Percentiles rank a stretch among this genome's conserved stretches.
phyloP scores from a whole-genome alignment of 92 coral and sea anemone genomes.

The Porites cylindrica region DNA sequence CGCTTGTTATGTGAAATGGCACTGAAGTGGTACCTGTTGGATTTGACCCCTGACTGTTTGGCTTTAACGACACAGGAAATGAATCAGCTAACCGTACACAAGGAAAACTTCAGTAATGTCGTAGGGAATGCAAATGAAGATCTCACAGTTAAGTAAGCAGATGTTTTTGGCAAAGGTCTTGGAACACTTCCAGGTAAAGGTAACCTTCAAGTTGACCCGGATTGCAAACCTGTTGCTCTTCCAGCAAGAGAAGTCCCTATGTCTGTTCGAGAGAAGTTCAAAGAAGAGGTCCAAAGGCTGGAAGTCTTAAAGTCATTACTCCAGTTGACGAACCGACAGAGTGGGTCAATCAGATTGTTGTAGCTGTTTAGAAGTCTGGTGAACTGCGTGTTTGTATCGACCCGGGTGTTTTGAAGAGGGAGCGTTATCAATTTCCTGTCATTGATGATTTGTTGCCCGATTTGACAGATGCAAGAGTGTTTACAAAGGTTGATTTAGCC shows the following conservation, averaged over 20 bases:
- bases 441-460: slow-evolving; percentile 33
- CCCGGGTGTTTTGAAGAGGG: slow-evolving; percentile 20
- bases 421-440: slow-evolving; percentile 12
- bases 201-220: slow-evolving; percentile 46
- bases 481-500: slow-evolving; percentile 47
- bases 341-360: slow-evolving; percentile 42
- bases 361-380: slow-evolving; percentile 48
- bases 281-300: too few relatives aligned
- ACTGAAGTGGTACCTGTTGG: neutral
- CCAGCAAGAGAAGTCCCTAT: slow-evolving; percentile 44
- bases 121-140: neutral
- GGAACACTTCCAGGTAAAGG: slow-evolving; percentile 27
- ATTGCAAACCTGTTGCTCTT: slow-evolving; percentile 15
- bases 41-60: slow-evolving; percentile 14
- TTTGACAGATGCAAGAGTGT: slow-evolving; percentile 43
- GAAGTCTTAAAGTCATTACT: slow-evolving; percentile 3
- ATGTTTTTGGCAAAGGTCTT: neutral
- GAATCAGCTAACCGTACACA: slow-evolving; percentile 47
- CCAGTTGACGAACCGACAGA: neutral
- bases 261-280: neutral
- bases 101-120: slow-evolving; percentile 33
- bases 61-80: slow-evolving; percentile 36
- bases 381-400: slow-evolving; percentile 32
- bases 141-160: slow-evolving; percentile 2
- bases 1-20: neutral